Conservation (phyloP, 2,113 vertebrate species). For the Hippocampus mohnikei region DNA sequence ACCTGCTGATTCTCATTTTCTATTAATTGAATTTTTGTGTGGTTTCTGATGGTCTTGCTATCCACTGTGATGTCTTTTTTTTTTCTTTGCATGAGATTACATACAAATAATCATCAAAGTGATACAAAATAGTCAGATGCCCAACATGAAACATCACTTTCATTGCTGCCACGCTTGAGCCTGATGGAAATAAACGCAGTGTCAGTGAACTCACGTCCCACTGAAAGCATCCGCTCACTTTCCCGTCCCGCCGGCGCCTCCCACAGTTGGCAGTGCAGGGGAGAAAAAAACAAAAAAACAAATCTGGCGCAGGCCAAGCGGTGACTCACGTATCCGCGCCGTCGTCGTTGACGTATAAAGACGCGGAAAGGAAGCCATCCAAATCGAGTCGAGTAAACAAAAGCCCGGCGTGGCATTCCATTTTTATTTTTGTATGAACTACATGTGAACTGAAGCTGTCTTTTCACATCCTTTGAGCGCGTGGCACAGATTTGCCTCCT, state of each 20-base stretch:
- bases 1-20: too few relatives aligned
- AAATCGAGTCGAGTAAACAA: slow-evolving; percentile 27
- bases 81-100: too few relatives aligned
- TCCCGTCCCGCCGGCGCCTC: slow-evolving; percentile 45
- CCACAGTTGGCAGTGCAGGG: slow-evolving; percentile 44
- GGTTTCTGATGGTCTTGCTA: too few relatives aligned
- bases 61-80: too few relatives aligned
- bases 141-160: too few relatives aligned
- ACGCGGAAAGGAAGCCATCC: slow-evolving; percentile 21
- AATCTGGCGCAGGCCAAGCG: slow-evolving; percentile 49
- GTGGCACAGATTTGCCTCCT: neutral
- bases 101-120: too few relatives aligned
- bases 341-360: slow-evolving; percentile 36
- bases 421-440: slow-evolving; percentile 13
- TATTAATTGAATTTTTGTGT: too few relatives aligned
- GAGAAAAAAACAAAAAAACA: too few relatives aligned
- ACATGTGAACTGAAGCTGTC: slow-evolving; percentile 3
- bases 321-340: slow-evolving; percentile 63
- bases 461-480: neutral
- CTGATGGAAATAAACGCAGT: slow-evolving; percentile 34
- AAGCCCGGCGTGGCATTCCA: slow-evolving; percentile 8
- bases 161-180: slow-evolving; percentile 15
- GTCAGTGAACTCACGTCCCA: slow-evolving; percentile 39
- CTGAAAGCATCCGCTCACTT: slow-evolving; percentile 43
- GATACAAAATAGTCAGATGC: too few relatives aligned